Base-by-base conservation (phyloP, 2,888 invertebrate genomes). In the Orchesellides sinensis region DNA sequence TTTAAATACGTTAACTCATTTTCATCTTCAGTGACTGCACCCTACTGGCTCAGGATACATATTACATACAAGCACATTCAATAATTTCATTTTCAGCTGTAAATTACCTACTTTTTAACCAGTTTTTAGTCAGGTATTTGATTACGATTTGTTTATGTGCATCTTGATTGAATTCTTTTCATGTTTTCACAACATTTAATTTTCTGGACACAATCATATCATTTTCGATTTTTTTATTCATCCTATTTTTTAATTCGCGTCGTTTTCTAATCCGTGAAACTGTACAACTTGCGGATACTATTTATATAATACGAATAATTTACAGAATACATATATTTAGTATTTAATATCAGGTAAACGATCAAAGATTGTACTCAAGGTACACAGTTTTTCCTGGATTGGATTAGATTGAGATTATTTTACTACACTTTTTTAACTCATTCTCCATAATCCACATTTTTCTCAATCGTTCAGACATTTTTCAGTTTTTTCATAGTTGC, bases 111-210 rank as follows among this genome's bases (percentile, higher is more conserved):
- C n/a, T n/a, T n/a, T n/a, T n/a, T n/a, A n/a, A n/a, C n/a, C n/a
- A n/a, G n/a, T n/a, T n/a, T n/a, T n/a, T 65, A 65, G 59, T 75
- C 74, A 75, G 74, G 74, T 75, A 75, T 54, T 75, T 29, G 35
- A 75, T 75, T 75, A 65, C 74, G 65, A 25, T 65, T 75, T 74
- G 73, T 63, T 73, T 74, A 49, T 63, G 63, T 63, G 32, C 63
- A 74, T 52, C 25, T 29, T 65, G 40, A 45, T 23, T 65, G 35
- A 32, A n/a, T 52, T 19, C 52, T 17, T 56, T 21, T 52, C 25
- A 17, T n/a, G 32, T 54, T 8, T 49, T 54, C 8, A 21, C 19
- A 54, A 54, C 23, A 45, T 35, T 73, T 32, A n/a, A n/a, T n/a
- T n/a, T n/a, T n/a, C n/a, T n/a, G n/a, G n/a, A 49, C 32, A 61